Evolutionary conservation across 30 jellyfish, hydroid and myxozoan genomes (phyloP), one percentile per base, ranked within the genome.

Genomic region (Cassiopea andromeda): DNA sequence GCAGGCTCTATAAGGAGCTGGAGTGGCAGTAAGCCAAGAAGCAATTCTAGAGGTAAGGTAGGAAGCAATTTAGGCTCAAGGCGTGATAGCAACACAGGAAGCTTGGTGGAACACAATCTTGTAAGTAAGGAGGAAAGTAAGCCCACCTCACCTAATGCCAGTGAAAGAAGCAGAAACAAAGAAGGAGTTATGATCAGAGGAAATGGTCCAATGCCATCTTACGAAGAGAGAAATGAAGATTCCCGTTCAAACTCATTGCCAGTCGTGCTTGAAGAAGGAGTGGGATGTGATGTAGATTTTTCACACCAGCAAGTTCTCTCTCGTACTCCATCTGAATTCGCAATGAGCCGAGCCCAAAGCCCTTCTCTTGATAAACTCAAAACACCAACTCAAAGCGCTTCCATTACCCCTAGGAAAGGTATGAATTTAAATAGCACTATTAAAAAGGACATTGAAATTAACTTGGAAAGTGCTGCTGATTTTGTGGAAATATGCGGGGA

Each of bases 1-100:
- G 93, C 87, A 13, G 93, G 82, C 16, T 85, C 93, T 2, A 73
- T 85, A 50, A 58, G 87, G 17, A 85, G 76, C 44, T 4, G 19
- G 73, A 2, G 19, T 6, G 73, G 93, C 7, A 73, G 87, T 66
- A 73, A 60, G 44, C 47, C 46, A 5, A 81, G 93, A 2, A 73
- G 87, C 38, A 18, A 16, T 8, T 44, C 68, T 14, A 38, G 48
- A 8, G 13, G 81, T 58, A 38, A 69, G 47, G 68, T 7, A 61
- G 73, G 73, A 14, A 61, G 73, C 38, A 49, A 14, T 44, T 18
- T 69, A 75, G 83, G 69, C 69, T 75, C 83, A 16, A 15, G 18
- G 14, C 10, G 14, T 8, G 73, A 27, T 3, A 61, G 73, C 75
- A 46, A 46, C 44, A 80, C 91, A 69, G 75, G 83, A 45, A 45